phyloP scores from a whole-genome alignment of 1,140 invertebrate species.

The Danaus plexippus region DNA sequence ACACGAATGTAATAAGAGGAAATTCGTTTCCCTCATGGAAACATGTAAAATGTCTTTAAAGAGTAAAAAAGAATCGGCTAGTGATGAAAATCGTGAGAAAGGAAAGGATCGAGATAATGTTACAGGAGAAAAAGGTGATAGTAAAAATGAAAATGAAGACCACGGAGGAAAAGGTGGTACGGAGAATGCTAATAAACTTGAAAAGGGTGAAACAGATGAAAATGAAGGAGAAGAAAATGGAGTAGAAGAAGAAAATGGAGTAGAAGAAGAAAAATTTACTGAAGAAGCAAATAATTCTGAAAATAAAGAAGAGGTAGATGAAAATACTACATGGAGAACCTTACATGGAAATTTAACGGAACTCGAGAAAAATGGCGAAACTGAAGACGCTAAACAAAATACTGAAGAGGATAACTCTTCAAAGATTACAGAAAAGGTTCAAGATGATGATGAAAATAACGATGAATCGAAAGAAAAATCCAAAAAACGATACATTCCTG shows the following conservation, averaged over 20 bases:
- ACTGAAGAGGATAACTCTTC: too few relatives aligned
- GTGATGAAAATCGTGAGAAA: neutral
- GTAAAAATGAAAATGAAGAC: constrained; percentile 5
- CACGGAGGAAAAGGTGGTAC: neutral
- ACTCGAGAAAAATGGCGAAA: too few relatives aligned
- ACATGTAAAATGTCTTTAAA: constrained; percentile 31
- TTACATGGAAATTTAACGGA: too few relatives aligned
- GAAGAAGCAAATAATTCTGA: too few relatives aligned
- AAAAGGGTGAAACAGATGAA: too few relatives aligned
- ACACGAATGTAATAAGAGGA: constrained; percentile 47
- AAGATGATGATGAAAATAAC: neutral
- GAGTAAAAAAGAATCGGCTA: constrained; percentile 6
- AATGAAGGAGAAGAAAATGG: too few relatives aligned
- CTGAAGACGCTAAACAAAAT: too few relatives aligned
- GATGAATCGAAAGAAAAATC: neutral
- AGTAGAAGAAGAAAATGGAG: too few relatives aligned
- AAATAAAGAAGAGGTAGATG: too few relatives aligned
- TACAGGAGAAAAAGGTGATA: constrained; percentile 9
- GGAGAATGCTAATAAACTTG: neutral
- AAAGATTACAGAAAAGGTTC: too few relatives aligned
- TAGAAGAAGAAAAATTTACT: too few relatives aligned
- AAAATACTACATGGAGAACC: too few relatives aligned
- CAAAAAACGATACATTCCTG: neutral
- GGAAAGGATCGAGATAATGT: constrained; percentile 1
- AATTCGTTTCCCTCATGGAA: constrained; percentile 34